phyloP scores from a whole-genome alignment of 1,140 invertebrate species.

The Bombus waltoni region DNA sequence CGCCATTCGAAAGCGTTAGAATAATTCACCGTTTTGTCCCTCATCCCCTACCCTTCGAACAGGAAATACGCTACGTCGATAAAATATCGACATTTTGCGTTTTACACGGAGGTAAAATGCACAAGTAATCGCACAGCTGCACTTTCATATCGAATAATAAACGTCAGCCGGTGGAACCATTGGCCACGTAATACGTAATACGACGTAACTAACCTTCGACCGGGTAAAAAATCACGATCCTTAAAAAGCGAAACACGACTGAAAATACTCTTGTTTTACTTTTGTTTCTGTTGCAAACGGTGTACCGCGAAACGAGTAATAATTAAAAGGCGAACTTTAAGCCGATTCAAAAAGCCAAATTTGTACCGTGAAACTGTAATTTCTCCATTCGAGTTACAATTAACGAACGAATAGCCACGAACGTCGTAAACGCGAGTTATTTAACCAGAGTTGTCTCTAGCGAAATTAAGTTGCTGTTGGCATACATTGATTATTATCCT shows the following conservation, averaged over 20 bases:
- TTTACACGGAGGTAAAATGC: slow-evolving; percentile 1
- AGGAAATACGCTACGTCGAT: not conserved
- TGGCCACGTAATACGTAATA: slow-evolving; percentile 25
- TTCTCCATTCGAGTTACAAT: not conserved
- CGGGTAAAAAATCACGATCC: not conserved
- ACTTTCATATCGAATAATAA: slow-evolving; percentile 23
- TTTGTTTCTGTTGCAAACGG: not conserved
- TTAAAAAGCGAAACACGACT: not conserved
- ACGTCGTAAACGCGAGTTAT: not conserved
- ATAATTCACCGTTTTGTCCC: not conserved
- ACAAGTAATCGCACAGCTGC: not conserved
- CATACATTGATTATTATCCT: not conserved
- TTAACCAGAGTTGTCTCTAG: not conserved
- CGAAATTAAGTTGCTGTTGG: not conserved
- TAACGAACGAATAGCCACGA: not conserved
- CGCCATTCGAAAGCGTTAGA: not conserved
- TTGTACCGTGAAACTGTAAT: not conserved
- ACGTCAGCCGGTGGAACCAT: slow-evolving; percentile 2
- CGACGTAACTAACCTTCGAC: not conserved
- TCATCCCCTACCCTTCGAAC: not conserved
- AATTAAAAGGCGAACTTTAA: not conserved
- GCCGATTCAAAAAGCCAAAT: not conserved
- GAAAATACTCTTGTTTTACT: not conserved
- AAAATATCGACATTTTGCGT: not conserved
- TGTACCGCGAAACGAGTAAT: not conserved